phyloP scores from a whole-genome alignment of 1,140 invertebrate genomes.

The Zophobas atratus region DNA sequence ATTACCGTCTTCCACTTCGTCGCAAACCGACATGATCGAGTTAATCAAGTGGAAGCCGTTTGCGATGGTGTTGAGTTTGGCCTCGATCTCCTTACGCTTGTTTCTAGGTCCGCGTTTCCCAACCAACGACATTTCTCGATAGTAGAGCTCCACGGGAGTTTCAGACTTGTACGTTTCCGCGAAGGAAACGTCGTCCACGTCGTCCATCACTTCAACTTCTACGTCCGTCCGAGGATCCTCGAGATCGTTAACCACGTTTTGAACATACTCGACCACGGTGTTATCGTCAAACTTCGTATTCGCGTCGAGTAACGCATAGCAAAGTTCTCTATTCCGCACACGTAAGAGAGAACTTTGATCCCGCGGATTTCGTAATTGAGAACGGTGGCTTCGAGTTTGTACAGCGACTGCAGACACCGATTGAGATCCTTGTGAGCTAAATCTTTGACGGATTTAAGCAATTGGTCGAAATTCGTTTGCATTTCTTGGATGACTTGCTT shows the following conservation, averaged over 20 bases:
- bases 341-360: slow-evolving; percentile 52
- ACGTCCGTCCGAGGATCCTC: slow-evolving; percentile 50
- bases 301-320: slow-evolving; percentile 41
- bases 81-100: slow-evolving; percentile 44
- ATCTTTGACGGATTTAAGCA: slow-evolving; percentile 52
- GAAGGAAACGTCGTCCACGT: slow-evolving; percentile 15
- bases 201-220: slow-evolving; percentile 44
- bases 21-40: slow-evolving; percentile 35
- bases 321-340: slow-evolving; percentile 41
- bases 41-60: slow-evolving; percentile 51
- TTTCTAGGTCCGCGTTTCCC: slow-evolving; percentile 33
- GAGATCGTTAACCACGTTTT: slow-evolving; percentile 49
- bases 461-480: slow-evolving; percentile 53
- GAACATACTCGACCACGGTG: slow-evolving; percentile 40
- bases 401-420: slow-evolving; percentile 49
- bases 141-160: slow-evolving; percentile 19
- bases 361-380: slow-evolving; percentile 57
- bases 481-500: slow-evolving; percentile 51
- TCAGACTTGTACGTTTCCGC: slow-evolving; percentile 13
- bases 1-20: slow-evolving; percentile 33
- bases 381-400: slow-evolving; percentile 54
- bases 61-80: slow-evolving; percentile 45
- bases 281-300: slow-evolving; percentile 15
- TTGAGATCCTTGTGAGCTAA: slow-evolving; percentile 51
- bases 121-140: slow-evolving; percentile 10